Base-by-base conservation (phyloP, 2,797 vertebrate genomes). In the Bryconaethiops microstoma region DNA sequence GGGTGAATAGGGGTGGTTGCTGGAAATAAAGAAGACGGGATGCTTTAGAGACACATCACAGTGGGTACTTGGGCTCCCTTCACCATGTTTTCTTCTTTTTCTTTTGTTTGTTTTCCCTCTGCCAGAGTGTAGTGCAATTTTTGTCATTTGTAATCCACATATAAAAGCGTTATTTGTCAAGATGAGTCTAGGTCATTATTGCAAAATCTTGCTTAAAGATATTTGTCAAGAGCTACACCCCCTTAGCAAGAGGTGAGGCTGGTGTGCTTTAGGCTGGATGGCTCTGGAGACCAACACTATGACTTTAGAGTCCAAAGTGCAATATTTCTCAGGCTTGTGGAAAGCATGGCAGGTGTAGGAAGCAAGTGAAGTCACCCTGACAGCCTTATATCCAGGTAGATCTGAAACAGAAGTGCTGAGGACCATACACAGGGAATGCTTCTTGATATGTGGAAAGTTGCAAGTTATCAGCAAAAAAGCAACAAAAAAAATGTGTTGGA, bases 321-420 rank as follows among this genome's bases (percentile, higher is more conserved):
- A 77, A 65, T 73, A 77, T 62, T 78, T 82, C 62, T 69, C 42
- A 74, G 10, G 16, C 39, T 10, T 42, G 17, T 52, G 10, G 50
- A 64, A 39, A 79, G 60, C 48, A 29, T 77, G 60, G 72, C 55
- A 77, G 60, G 55, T 65, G 8, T 17, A 19, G 63, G 35, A 65
- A 65, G 39, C n/a, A 39, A 40, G 35, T 67, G 17, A 42, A 67
- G 39, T 21, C 17, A 57, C 42, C 63, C 21, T 62, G 25, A 69
- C 63, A 60, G 73, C 73, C 77, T 73, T n/a, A 82, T 40, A 71
- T 77, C 80, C 64, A 45, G 23, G 69, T 52, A 73, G 75, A 82
- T 74, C 16, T 68, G 80, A 77, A 55, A 7, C 17, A 19, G 39
- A 78, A 48, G 55, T 19, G 13, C 57, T 63, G 40, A n/a, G 35